Evolutionary conservation across 2,888 invertebrate species (phyloP).

Genomic region (Cacoxenus indagator): DNA sequence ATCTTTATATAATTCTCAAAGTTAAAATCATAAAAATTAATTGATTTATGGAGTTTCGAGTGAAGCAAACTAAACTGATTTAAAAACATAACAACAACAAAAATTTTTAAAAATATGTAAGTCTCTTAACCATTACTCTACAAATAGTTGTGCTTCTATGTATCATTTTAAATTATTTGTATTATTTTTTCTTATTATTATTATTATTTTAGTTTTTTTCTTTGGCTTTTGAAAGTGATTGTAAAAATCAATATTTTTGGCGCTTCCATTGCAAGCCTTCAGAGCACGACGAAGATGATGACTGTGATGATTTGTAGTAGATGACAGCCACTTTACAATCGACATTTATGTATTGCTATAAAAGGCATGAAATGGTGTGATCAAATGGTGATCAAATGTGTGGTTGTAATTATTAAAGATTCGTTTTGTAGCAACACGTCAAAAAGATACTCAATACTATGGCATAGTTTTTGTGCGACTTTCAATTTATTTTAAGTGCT

Average conservation of each 20-base stretch:
- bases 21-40: too few relatives aligned
- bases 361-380: not conserved
- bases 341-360: conserved; percentile 12
- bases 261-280: not conserved
- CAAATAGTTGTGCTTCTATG: conserved; percentile 9
- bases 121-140: too few relatives aligned
- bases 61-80: too few relatives aligned
- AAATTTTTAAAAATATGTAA: too few relatives aligned
- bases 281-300: not conserved
- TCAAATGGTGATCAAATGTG: not conserved
- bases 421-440: not conserved
- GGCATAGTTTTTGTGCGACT: not conserved
- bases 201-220: not conserved
- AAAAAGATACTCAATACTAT: not conserved
- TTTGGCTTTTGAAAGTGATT: conserved; percentile 54
- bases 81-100: too few relatives aligned
- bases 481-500: not conserved
- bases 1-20: too few relatives aligned
- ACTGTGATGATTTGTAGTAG: conserved; percentile 57
- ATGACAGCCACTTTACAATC: conserved; percentile 50
- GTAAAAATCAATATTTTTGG: conserved; percentile 35
- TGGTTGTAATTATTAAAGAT: not conserved
- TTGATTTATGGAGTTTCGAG: too few relatives aligned
- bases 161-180: conserved; percentile 21
- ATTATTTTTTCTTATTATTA: conserved; percentile 31